phyloP scores from a whole-genome alignment of 2,888 invertebrate species.

The Drosophila longiperda region DNA sequence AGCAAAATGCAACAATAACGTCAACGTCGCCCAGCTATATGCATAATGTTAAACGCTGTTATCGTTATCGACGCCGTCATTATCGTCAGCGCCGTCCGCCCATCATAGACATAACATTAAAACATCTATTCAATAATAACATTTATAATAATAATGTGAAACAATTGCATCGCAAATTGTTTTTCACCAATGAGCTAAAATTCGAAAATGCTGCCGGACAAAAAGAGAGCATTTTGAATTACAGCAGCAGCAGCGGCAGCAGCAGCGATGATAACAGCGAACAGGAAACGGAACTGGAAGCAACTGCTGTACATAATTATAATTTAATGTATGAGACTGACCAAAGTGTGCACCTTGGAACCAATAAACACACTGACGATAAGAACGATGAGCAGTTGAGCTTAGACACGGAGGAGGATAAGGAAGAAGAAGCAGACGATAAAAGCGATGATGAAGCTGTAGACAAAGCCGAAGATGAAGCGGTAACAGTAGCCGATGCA shows the following conservation, averaged over 20 bases:
- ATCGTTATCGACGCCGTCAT: slow-evolving; percentile 19
- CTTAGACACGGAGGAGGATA: background rate
- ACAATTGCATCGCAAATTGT: slow-evolving; percentile 68
- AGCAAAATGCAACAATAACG: background rate
- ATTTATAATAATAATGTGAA: background rate
- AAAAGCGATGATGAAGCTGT: slow-evolving; percentile 11
- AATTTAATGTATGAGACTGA: slow-evolving; percentile 60
- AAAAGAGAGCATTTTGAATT: slow-evolving; percentile 67
- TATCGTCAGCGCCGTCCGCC: slow-evolving; percentile 1
- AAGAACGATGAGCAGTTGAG: slow-evolving; percentile 4
- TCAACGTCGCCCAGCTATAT: slow-evolving; percentile 9
- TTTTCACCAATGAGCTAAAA: slow-evolving; percentile 75
- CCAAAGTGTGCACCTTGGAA: slow-evolving; percentile 10
- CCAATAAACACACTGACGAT: slow-evolving; percentile 2
- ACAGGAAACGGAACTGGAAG: slow-evolving; percentile 1
- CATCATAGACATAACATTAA: slow-evolving; percentile 50
- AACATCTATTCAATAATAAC: slow-evolving; percentile 45
- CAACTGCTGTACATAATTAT: slow-evolving; percentile 5
- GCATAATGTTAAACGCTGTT: slow-evolving; percentile 16
- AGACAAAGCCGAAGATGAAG: slow-evolving; percentile 3
- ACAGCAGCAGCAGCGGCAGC: slow-evolving; percentile 71
- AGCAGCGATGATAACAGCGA: slow-evolving; percentile 49
- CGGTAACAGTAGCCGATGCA: slow-evolving; percentile 11
- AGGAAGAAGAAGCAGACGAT: background rate
- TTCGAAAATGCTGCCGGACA: slow-evolving; percentile 32